Evolutionary conservation across 2,113 vertebrate genomes (phyloP).

Genomic region (Acrocephalus arundinaceus): DNA sequence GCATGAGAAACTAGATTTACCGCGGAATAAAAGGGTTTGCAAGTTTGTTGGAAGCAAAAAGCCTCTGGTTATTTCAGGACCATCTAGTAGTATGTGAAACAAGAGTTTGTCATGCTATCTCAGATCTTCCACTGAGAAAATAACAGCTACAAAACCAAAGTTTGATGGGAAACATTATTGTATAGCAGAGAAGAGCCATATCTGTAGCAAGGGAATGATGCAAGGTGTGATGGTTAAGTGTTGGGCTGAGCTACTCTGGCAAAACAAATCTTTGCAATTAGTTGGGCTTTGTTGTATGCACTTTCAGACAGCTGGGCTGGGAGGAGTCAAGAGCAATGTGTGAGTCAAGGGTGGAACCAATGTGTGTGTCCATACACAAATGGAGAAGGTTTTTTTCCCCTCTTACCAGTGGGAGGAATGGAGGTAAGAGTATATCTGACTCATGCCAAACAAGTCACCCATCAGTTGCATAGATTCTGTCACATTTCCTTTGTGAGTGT

Average conservation of each 20-base stretch:
- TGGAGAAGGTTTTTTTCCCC: not conserved
- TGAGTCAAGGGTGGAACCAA: constrained; percentile 27
- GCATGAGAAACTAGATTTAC: not conserved
- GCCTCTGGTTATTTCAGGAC: not conserved
- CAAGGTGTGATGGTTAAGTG: not conserved
- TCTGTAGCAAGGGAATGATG: not conserved
- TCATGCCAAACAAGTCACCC: not conserved
- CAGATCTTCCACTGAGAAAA: not conserved
- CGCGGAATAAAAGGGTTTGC: not conserved
- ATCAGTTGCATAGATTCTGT: not conserved
- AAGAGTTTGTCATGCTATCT: not conserved
- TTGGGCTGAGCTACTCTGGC: not conserved
- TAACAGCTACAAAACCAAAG: not conserved
- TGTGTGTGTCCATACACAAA: not conserved
- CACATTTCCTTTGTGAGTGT: not conserved
- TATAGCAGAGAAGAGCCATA: not conserved
- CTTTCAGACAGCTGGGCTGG: not conserved
- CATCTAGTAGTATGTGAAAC: not conserved
- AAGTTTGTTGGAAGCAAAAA: not conserved
- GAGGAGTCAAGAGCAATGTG: not conserved
- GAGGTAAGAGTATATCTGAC: not conserved
- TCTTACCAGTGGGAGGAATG: not conserved
- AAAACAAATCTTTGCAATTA: not conserved
- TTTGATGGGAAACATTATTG: not conserved
- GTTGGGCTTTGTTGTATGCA: not conserved